phyloP scores from a whole-genome alignment of 2,113 vertebrate species.

The Syngnathus scovelli region DNA sequence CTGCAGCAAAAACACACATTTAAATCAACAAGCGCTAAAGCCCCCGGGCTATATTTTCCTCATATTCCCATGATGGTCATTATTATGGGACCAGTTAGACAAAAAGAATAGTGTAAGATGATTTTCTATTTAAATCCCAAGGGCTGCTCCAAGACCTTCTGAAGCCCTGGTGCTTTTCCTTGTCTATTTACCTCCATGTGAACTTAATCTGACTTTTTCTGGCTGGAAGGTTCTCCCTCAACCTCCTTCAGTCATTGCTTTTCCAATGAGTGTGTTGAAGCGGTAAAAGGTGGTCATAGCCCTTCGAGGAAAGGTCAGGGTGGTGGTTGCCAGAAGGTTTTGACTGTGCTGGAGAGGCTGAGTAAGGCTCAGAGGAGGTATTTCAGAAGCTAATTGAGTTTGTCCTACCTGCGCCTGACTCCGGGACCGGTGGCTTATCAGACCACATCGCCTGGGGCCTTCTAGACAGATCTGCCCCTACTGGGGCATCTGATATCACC shows the following conservation, averaged over 20 bases:
- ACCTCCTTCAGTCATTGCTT: constrained; percentile 10
- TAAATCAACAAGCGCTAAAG: constrained; percentile 18
- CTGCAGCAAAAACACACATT: constrained; percentile 37
- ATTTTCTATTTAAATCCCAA: constrained; percentile 49
- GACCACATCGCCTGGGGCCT: constrained; percentile 65
- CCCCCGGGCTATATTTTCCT: constrained; percentile 45
- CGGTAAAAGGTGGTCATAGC: constrained; percentile 57
- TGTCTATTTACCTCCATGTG: constrained; percentile 32
- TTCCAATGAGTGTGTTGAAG: constrained; percentile 47
- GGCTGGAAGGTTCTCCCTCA: constrained; percentile 26
- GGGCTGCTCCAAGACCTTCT: constrained; percentile 21
- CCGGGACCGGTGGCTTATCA: constrained; percentile 72
- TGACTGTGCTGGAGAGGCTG: constrained; percentile 50
- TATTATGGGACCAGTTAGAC: constrained; percentile 58
- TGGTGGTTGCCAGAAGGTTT: constrained; percentile 61
- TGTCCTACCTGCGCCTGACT: constrained; percentile 63
- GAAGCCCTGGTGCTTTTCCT: constrained; percentile 32
- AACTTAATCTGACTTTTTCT: constrained; percentile 16
- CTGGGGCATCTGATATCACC: constrained; percentile 72
- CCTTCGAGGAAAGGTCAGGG: constrained; percentile 66
- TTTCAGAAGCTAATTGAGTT: constrained; percentile 79
- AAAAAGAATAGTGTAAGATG: constrained; percentile 39
- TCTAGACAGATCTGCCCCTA: constrained; percentile 66
- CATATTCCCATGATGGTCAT: constrained; percentile 65
- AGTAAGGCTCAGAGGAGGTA: constrained; percentile 57